Evolutionary conservation across 2,113 vertebrate species (phyloP).

Genomic region (Mustela nigripes): DNA sequence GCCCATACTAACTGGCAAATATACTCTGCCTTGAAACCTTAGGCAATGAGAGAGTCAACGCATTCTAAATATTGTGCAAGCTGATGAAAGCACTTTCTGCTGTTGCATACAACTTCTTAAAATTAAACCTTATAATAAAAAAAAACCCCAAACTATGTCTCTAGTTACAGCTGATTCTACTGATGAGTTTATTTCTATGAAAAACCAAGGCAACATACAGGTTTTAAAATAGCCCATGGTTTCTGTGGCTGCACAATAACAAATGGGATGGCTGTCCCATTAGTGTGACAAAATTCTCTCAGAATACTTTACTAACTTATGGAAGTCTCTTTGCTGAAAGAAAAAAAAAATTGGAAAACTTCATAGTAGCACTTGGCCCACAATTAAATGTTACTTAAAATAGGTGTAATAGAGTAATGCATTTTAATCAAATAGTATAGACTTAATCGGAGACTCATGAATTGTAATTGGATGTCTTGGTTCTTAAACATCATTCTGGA

Average conservation of each 20-base stretch:
- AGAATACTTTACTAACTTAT: conserved; percentile 31
- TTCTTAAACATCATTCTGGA: background rate
- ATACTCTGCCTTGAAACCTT: background rate
- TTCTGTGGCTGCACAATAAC: background rate
- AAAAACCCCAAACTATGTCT: conserved; percentile 36
- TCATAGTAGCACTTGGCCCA: background rate
- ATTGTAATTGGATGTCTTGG: background rate
- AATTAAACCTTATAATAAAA: conserved; percentile 65
- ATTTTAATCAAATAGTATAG: background rate
- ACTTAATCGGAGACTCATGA: background rate
- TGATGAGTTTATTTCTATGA: conserved; percentile 54
- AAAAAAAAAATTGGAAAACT: background rate
- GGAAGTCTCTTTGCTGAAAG: background rate
- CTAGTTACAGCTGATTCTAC: conserved; percentile 31
- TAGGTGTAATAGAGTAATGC: background rate
- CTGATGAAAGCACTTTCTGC: conserved; percentile 31
- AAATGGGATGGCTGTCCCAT: background rate
- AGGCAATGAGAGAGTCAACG: background rate
- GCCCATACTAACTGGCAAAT: background rate
- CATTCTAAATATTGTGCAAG: conserved; percentile 12
- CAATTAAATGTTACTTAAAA: background rate
- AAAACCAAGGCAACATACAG: conserved; percentile 42
- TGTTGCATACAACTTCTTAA: conserved; percentile 49
- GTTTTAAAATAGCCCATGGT: conserved; percentile 39
- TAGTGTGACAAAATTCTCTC: conserved; percentile 4